phyloP scores from a whole-genome alignment of 2,797 vertebrate genomes.

The Amphiprion clarkii region DNA sequence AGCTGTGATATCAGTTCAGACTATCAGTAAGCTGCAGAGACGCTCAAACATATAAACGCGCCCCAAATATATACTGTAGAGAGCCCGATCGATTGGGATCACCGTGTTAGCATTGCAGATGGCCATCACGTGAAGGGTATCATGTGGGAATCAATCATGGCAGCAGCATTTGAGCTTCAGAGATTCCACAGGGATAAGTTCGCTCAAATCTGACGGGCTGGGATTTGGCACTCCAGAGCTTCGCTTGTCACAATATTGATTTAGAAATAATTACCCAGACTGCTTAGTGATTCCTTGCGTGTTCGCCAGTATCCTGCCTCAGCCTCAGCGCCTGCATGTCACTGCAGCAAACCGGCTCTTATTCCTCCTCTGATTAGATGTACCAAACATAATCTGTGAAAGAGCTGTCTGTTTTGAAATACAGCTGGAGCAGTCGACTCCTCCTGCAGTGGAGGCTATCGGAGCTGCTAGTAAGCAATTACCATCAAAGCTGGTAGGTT shows the following conservation, averaged over 20 bases:
- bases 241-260: constrained; percentile 85
- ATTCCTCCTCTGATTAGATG: constrained; percentile 68
- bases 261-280: constrained; percentile 83
- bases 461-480: constrained; percentile 66
- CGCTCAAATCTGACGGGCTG: constrained; percentile 64
- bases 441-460: constrained; percentile 63
- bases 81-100: constrained; percentile 71
- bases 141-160: constrained; percentile 76
- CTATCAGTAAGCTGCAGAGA: neutral
- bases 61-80: constrained; percentile 14
- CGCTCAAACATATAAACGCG: constrained; percentile 12
- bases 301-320: constrained; percentile 51
- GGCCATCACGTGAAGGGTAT: constrained; percentile 75
- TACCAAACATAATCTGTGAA: constrained; percentile 64
- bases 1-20: constrained; percentile 11
- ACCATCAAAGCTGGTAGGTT: constrained; percentile 62
- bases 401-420: constrained; percentile 67
- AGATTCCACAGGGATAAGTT: constrained; percentile 72
- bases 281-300: constrained; percentile 77
- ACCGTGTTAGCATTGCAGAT: constrained; percentile 76
- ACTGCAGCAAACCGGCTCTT: constrained; percentile 41
- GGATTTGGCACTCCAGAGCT: constrained; percentile 80
- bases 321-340: constrained; percentile 42
- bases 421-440: constrained; percentile 52
- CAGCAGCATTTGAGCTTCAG: constrained; percentile 58